A percentile compares a stretch with the other conserved stretches of the same genome.
These are phyloP conservation scores for Phoenicopterus ruber DNA, from an alignment of 2,113 vertebrate species.

Conservation along the genomic window DNA sequence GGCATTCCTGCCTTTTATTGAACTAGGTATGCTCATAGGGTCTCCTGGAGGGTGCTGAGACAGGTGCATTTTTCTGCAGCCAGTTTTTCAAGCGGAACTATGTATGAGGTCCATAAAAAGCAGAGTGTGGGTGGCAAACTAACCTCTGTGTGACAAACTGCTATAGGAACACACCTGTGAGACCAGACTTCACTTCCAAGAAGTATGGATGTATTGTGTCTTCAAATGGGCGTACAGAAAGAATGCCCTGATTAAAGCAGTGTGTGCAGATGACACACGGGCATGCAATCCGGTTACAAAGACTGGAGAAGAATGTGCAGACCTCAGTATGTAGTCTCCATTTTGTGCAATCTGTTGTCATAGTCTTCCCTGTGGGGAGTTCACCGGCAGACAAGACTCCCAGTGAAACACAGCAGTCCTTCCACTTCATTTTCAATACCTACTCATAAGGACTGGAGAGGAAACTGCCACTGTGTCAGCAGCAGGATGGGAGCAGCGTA, in stretches of 20 bases:
- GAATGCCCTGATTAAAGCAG: neutral
- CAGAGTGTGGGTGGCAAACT: neutral
- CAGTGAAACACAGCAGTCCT: neutral
- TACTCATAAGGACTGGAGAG: neutral
- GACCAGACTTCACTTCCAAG: neutral
- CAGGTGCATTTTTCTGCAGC: neutral
- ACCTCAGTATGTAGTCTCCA: neutral
- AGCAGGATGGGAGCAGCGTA: neutral
- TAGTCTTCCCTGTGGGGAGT: neutral
- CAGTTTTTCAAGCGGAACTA: neutral
- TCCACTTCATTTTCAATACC: neutral
- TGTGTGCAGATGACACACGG: neutral
- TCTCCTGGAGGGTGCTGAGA: neutral
- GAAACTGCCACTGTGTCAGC: neutral
- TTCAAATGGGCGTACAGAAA: neutral
- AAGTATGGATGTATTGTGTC: no score
- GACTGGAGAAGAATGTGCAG: neutral
- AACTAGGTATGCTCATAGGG: neutral
- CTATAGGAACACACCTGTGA: neutral
- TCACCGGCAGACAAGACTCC: neutral
- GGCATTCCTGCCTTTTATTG: neutral
- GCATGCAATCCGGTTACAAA: neutral
- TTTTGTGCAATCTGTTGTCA: neutral
- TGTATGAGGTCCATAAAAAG: neutral
- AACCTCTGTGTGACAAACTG: neutral